phyloP scores from a whole-genome alignment of 2,113 vertebrate genomes.

The Dromiciops gliroides region DNA sequence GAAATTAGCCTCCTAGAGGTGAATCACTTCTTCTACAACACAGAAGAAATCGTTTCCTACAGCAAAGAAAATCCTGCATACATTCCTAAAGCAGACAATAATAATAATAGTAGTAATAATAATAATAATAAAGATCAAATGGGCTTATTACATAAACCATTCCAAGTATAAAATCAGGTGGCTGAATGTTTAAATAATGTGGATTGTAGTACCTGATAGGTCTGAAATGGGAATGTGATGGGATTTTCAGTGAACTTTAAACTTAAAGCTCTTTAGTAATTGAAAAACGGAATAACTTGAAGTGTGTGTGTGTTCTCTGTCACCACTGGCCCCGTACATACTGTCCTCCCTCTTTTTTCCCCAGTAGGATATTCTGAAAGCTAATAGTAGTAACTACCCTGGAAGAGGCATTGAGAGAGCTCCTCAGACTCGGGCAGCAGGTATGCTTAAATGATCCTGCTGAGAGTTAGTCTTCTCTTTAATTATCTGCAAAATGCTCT shows the following conservation, averaged over 20 bases:
- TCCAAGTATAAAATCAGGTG: constrained; percentile 49
- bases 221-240: constrained; percentile 43
- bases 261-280: constrained; percentile 67
- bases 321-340: neutral
- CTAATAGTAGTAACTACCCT: constrained; percentile 54
- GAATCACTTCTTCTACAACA: constrained; percentile 81
- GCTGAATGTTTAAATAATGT: constrained; percentile 55
- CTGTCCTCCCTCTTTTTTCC: neutral
- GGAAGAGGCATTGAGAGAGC: constrained; percentile 49
- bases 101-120: constrained; percentile 27
- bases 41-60: constrained; percentile 75
- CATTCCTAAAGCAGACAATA: constrained; percentile 60
- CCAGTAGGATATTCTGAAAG: constrained; percentile 53
- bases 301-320: neutral
- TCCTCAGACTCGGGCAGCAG: constrained; percentile 21
- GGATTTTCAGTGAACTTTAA: constrained; percentile 63
- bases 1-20: constrained; percentile 90
- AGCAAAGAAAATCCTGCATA: constrained; percentile 65
- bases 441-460: constrained; percentile 54
- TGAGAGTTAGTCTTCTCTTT: constrained; percentile 50
- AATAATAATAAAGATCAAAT: constrained; percentile 44
- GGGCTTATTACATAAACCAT: constrained; percentile 39
- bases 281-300: constrained; percentile 56
- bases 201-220: constrained; percentile 36
- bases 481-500: constrained; percentile 56